A percentile compares a stretch with the other conserved stretches of the same genome.
Conservation (phyloP, 2,113 vertebrate genomes). For the Datnioides undecimradiatus region DNA sequence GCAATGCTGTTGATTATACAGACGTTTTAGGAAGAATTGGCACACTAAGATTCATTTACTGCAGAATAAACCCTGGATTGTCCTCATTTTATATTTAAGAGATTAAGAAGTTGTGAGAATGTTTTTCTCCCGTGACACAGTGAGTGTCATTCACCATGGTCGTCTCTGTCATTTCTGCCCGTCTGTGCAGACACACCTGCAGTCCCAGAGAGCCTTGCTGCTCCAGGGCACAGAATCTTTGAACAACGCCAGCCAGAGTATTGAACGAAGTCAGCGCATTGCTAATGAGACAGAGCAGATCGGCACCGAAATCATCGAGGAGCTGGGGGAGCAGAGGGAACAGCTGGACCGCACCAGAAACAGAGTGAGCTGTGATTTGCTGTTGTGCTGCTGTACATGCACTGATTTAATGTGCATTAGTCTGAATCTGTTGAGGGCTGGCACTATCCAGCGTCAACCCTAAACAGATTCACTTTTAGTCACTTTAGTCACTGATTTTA, state of each 20-base stretch:
- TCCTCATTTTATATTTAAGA: too few relatives aligned
- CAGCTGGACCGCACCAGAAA: constrained; percentile 93
- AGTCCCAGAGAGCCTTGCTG: constrained; percentile 92
- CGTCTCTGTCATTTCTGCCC: neutral
- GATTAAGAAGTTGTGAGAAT: too few relatives aligned
- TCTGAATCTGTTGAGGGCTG: neutral
- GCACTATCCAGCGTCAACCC: too few relatives aligned
- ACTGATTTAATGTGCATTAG: neutral
- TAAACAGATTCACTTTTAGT: too few relatives aligned
- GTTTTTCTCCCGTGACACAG: neutral
- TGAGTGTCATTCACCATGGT: neutral
- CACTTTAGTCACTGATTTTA: neutral
- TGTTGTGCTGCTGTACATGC: neutral
- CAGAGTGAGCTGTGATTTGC: constrained; percentile 84
- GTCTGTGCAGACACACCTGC: constrained; percentile 84
- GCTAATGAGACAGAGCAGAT: constrained; percentile 93
- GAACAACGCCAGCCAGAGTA: constrained; percentile 91
- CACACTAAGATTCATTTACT: neutral
- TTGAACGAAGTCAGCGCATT: constrained; percentile 92
- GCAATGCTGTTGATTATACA: too few relatives aligned
- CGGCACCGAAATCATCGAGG: constrained; percentile 94
- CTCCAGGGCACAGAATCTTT: constrained; percentile 93
- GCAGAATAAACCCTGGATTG: neutral
- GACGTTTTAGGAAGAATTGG: too few relatives aligned
- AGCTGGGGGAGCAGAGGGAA: constrained; percentile 94